A percentile compares a stretch with the other conserved stretches of the same genome.
phyloP scores from a whole-genome alignment of 2,797 vertebrate species.

The Acanthornis magna region DNA sequence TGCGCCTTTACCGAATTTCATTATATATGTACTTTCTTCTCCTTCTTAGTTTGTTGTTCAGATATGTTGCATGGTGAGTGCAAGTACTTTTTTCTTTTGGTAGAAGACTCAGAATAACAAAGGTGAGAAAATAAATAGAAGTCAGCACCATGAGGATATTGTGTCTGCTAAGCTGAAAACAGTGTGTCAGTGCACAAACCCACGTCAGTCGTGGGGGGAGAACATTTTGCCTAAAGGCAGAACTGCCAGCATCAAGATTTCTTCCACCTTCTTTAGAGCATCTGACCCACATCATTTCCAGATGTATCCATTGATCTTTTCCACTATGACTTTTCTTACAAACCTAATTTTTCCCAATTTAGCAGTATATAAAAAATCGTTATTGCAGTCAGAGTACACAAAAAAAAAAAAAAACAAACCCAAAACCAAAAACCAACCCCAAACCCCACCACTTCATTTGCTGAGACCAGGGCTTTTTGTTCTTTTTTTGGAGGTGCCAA shows the following conservation, averaged over 20 bases:
- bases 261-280: not conserved
- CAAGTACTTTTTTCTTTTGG: not conserved
- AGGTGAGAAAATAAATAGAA: not conserved
- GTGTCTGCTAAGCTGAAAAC: slow-evolving; percentile 28
- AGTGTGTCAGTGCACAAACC: not conserved
- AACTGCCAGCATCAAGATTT: not conserved
- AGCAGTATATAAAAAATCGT: not conserved
- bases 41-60: not conserved
- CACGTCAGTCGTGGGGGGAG: not conserved
- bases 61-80: not conserved
- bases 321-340: not conserved
- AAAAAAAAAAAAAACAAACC: not conserved
- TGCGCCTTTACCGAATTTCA: not conserved
- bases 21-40: not conserved
- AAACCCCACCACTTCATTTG: not conserved
- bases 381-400: not conserved
- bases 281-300: not conserved
- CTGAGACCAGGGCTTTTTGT: slow-evolving; percentile 36
- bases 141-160: not conserved
- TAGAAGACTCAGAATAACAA: not conserved
- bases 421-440: not conserved
- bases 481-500: slow-evolving; percentile 56
- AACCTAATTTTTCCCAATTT: not conserved
- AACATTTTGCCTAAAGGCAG: not conserved
- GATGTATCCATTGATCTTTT: not conserved